Conservation (phyloP, 2,888 invertebrate species). For the Nomada flava region DNA sequence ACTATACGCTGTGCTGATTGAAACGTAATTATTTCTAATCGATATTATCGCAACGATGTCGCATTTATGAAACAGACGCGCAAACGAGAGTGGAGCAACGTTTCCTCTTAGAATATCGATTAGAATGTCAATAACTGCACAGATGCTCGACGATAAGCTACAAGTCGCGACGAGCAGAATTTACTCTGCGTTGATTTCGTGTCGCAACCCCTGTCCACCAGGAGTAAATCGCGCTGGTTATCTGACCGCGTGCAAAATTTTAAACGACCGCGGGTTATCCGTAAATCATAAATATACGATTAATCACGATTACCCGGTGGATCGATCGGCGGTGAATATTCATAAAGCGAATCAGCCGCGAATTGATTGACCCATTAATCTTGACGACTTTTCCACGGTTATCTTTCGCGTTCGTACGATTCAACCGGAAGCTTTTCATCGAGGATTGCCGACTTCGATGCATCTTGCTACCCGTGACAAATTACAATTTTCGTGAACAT, state of each 20-base stretch:
- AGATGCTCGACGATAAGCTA: neutral
- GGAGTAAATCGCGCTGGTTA: constrained; percentile 40
- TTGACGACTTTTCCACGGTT: neutral
- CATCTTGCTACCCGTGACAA: no score
- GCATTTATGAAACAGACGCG: neutral
- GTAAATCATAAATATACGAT: constrained; percentile 54
- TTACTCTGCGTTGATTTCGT: neutral
- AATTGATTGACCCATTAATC: constrained; percentile 32
- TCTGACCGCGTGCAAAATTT: constrained; percentile 36
- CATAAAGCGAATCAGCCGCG: constrained; percentile 28
- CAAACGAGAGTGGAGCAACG: neutral
- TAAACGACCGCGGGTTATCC: constrained; percentile 30
- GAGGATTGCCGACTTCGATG: neutral
- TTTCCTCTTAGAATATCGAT: neutral
- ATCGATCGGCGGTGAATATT: constrained; percentile 41
- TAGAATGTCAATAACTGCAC: constrained; percentile 7
- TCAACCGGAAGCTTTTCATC: neutral
- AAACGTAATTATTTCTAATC: neutral
- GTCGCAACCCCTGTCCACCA: constrained; percentile 16
- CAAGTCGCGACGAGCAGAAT: constrained; percentile 6
- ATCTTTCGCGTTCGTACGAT: constrained; percentile 2
- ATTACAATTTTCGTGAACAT: no score
- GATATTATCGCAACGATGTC: neutral
- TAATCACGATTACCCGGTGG: constrained; percentile 51
- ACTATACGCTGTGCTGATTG: neutral